Base-by-base conservation (phyloP, 2,888 invertebrate genomes). In the Drosophila bunnanda region DNA sequence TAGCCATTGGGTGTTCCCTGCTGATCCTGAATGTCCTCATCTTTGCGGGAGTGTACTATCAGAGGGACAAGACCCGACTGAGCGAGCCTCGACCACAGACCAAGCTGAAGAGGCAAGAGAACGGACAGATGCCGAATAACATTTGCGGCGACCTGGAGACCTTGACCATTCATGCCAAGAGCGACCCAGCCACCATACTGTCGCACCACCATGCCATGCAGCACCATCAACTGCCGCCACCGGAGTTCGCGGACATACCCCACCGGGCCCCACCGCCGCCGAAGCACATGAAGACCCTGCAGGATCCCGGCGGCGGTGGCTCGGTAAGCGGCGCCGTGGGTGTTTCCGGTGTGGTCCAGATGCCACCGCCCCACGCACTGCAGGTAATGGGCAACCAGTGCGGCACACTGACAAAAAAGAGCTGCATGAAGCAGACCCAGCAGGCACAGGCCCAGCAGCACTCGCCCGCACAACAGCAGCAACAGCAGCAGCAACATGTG, bases 11-110 rank as follows among this genome's bases (percentile, higher is more conserved):
- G 41, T 98, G 98, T 90, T 97, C 97, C 6, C 93, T 98, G 68
- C 94, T 98, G 25, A 97, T 98, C 86, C 93, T 98, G 5, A 98
- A 98, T 91, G 97, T 98, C 50, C 93, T 98, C 32, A 97, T 98
- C 89, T 98, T 98, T 90, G 98, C 98, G 59, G 98, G 97, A 5
- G 97, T 98, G 1, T 98, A 98, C 91, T 98, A 98, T 90, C 98
- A 98, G 90, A 94, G 97, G 59, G 97, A 97, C 90, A 97, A 97
- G 91, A 96, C 96, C 74, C 94, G 96, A 78, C 94, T 96, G 93
- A 93, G 95, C 93, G 94, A 94, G 89, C 92, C 93, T 10, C 85
- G 93, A 64, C 79, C 89, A 0, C 92, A 92, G 69, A 93, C 94
- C 57, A 95, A 96, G 90, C 95, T 96, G 87, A 94, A 96, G 90